Evolutionary conservation across 2,797 vertebrate genomes (phyloP), one percentile per base, ranked within the genome.

Genomic region (Sebastiscus tertius): DNA sequence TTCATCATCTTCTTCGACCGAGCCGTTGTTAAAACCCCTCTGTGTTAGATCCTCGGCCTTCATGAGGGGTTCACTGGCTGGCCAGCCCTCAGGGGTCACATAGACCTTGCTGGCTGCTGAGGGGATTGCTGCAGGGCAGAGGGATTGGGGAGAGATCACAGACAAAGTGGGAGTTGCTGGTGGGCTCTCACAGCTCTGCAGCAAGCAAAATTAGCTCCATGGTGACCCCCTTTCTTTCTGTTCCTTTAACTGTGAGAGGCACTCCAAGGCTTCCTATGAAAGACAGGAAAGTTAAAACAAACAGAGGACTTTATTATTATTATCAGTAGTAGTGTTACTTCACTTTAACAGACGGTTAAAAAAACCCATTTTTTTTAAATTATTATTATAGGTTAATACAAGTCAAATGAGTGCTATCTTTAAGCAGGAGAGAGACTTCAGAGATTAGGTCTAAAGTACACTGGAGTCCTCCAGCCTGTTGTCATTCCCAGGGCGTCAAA

Each of bases 91-190:
- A 2, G 75, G 85, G 89, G 89, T 92, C 85, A 87, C 70, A 3
- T 1, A 42, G 64, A 62, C 80, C 66, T 76, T n/a, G 69, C 78
- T 39, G 69, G 77, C 76, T 85, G 80, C 85, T 69, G 72, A 87
- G 79, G 84, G 84, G 80, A 89, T 90, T 82, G 88, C 91, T 90
- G 81, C 62, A 71, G 87, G 91, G 87, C 85, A 78, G 52, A 78
- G 22, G 75, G 89, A 89, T 85, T 62, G 73, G 24, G 80, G 63
- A 75, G 74, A 77, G 80, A 90, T 88, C 89, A 86, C 80, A 92
- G 84, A 76, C 72, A 87, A 86, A 85, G 75, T 42, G 42, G 31
- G 78, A 65, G 80, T 76, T 81, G 77, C 79, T 72, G 73, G 77
- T 83, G 71, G 86, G 83, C 75, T 87, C 70, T 83, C 42, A 24